Base-by-base conservation (phyloP, 1,140 invertebrate genomes). In the Bombyx mori region DNA sequence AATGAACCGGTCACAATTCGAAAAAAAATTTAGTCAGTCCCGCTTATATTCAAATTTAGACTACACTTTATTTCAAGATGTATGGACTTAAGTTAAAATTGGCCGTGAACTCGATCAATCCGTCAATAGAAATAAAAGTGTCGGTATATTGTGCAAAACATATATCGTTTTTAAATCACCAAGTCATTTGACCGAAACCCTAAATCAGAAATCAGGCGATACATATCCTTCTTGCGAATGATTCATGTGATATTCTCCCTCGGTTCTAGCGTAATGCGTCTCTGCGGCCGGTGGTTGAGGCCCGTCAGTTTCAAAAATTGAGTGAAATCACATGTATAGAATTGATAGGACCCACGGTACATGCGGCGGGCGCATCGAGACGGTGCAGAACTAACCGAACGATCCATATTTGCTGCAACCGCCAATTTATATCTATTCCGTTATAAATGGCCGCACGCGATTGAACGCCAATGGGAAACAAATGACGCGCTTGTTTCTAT, bases 251-350 rank as follows among this genome's bases (percentile, higher is more conserved):
- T 18, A 46, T 10, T 8, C 22, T 48, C 12, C 26, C 74, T 72
- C 79, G 69, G 70, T 63, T 59, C 73, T 68, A 77, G 73, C 74
- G 65, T 80, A 72, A 82, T 83, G 71, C 63, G 60, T 66, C 71
- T 56, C 67, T 67, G 77, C 74, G 76, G 68, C 51, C 44, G 60
- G 64, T 67, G 70, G 66, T 65, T 67, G 77, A 79, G 83, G 83
- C 66, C 75, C 73, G 80, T 84, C 79, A 83, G 75, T 82, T 83
- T 85, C 77, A 83, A 84, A 84, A 83, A 85, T 86, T 82, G 80
- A 83, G 80, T 83, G 83, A 83, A 86, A 83, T 86, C 77, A 77
- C 83, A 82, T 85, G 79, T 83, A 77, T 64, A 79, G 68, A 71
- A 84, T 83, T 79, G 80, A 84, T 82, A 79, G 79, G 79, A 68